A percentile compares a stretch with the other conserved stretches of the same genome.
Evolutionary conservation across 2,113 vertebrate species (phyloP).

Genomic region (Scopus umbretta): DNA sequence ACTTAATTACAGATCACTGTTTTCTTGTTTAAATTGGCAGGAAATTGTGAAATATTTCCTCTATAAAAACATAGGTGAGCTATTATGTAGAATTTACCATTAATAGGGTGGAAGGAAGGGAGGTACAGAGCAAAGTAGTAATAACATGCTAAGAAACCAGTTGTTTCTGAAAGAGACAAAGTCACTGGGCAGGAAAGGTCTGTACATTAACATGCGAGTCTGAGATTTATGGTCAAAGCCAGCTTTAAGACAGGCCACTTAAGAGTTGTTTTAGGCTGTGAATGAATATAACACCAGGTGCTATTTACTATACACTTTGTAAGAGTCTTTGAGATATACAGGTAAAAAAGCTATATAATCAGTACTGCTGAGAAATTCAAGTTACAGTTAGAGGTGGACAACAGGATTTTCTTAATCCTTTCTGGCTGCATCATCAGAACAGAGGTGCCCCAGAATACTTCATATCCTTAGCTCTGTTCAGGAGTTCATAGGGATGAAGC

Average conservation of each 20-base stretch:
- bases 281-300: not conserved
- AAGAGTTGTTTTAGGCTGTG: not conserved
- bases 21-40: conserved; percentile 43
- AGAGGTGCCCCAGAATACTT: not conserved
- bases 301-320: not conserved
- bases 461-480: not conserved
- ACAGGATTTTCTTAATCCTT: not conserved
- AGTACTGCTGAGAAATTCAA: not conserved
- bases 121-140: not conserved
- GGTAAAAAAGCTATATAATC: not conserved
- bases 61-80: conserved; percentile 14
- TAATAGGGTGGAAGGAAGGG: not conserved
- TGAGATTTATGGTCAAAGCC: not conserved
- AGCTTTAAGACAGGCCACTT: not conserved
- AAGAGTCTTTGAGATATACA: not conserved
- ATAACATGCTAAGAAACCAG: not conserved
- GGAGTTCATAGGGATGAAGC: not conserved
- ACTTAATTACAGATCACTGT: conserved; percentile 45
- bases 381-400: not conserved
- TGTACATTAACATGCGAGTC: not conserved
- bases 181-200: not conserved
- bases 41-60: conserved; percentile 38
- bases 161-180: not conserved
- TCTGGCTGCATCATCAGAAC: not conserved
- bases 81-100: not conserved